phyloP scores from a whole-genome alignment of 2,797 vertebrate genomes.

The Cryptoprocta ferox region DNA sequence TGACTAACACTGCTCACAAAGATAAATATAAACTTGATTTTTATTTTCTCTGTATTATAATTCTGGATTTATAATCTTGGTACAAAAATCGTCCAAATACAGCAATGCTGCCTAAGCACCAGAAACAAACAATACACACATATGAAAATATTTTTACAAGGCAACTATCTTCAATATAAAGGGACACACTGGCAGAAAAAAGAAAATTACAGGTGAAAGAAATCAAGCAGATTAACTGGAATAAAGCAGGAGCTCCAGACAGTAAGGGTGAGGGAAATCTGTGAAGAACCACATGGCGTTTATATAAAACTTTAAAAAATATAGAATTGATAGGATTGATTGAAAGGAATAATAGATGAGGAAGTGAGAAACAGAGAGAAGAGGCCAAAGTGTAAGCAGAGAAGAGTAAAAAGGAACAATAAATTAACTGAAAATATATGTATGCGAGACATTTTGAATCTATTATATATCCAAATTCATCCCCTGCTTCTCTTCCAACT shows the following conservation, averaged over 20 bases:
- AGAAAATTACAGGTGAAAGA: not conserved
- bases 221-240: not conserved
- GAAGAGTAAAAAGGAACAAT: not conserved
- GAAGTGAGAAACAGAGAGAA: not conserved
- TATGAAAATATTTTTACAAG: not conserved
- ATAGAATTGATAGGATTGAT: not conserved
- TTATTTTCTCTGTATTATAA: not conserved
- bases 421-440: not conserved
- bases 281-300: not conserved
- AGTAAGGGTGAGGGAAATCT: not conserved
- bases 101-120: not conserved
- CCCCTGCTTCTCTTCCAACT: not conserved
- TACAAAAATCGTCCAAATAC: not conserved
- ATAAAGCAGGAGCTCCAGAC: not conserved
- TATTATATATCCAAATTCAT: not conserved
- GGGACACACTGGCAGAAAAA: not conserved
- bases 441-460: not conserved
- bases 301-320: not conserved
- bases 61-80: not conserved
- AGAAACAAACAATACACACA: not conserved
- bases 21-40: not conserved
- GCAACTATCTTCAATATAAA: not conserved
- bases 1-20: not conserved
- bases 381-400: not conserved
- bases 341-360: not conserved